Conservation (phyloP, 2,797 vertebrate species). For the Alauda arvensis region DNA sequence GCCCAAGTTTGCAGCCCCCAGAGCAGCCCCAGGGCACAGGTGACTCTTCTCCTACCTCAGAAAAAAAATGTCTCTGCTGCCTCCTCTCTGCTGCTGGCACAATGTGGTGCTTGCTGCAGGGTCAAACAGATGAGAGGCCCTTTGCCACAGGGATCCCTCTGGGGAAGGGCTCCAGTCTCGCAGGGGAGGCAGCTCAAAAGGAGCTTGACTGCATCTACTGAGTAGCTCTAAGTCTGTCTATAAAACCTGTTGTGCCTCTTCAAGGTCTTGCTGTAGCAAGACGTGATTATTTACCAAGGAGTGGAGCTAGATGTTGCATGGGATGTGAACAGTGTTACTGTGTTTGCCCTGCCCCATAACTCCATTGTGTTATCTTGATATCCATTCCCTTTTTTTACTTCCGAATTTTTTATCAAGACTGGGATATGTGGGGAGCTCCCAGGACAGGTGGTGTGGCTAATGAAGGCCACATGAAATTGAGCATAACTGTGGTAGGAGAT, state of each 20-base stretch:
- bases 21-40: neutral
- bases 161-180: neutral
- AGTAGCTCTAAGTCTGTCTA: neutral
- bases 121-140: neutral
- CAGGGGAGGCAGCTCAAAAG: neutral
- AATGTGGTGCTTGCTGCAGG: neutral
- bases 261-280: neutral
- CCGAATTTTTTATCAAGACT: neutral
- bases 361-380: neutral
- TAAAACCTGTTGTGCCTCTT: neutral
- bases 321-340: neutral
- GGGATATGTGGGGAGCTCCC: neutral
- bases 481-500: neutral
- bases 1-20: neutral
- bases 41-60: neutral
- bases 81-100: neutral
- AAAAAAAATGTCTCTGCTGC: neutral
- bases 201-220: neutral
- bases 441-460: neutral
- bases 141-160: neutral
- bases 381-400: neutral
- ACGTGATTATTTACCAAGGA: neutral
- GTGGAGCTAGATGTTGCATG: neutral
- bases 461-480: neutral
- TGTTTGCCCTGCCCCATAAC: neutral